These are phyloP conservation scores for Crossaster papposus DNA, from an alignment of 53 echinoderm and acorn worm genomes.

Conservation along the genomic window DNA sequence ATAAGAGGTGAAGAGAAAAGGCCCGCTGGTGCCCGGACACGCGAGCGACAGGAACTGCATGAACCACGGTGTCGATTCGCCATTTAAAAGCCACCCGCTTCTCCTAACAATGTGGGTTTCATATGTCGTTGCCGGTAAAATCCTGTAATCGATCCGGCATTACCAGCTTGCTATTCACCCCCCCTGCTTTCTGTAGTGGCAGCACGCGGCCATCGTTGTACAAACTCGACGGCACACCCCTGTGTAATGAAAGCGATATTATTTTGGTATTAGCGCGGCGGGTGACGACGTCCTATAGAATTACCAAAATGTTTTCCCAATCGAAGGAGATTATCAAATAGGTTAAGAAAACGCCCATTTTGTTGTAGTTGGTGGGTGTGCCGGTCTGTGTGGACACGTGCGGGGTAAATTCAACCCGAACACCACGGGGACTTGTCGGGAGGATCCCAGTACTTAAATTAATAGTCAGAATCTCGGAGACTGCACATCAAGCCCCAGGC, in stretches of 20 bases:
- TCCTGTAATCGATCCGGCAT: conserved; percentile 45
- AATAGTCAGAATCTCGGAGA: neutral
- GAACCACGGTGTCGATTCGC: conserved; percentile 21
- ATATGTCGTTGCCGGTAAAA: conserved; percentile 8
- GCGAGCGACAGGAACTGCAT: conserved; percentile 27
- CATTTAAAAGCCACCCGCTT: conserved; percentile 55
- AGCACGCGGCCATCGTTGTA: conserved; percentile 17
- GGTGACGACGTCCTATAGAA: conserved; percentile 17
- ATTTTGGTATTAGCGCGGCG: neutral
- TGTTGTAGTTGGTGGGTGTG: neutral
- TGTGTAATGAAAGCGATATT: conserved; percentile 35
- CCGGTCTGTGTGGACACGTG: neutral
- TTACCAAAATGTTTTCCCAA: conserved; percentile 51
- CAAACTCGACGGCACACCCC: conserved; percentile 6
- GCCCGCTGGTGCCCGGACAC: neutral
- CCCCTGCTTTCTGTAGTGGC: conserved; percentile 3
- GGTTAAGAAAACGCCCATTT: conserved; percentile 23
- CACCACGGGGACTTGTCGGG: neutral
- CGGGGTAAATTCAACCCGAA: neutral
- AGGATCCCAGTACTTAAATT: neutral
- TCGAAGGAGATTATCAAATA: conserved; percentile 32
- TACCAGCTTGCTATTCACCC: conserved; percentile 25
- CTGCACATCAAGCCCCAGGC: conserved; percentile 1
- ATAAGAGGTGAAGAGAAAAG: neutral
- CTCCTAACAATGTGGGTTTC: neutral